Base-by-base conservation (phyloP, 2,113 vertebrate genomes). In the Spermophilus dauricus region DNA sequence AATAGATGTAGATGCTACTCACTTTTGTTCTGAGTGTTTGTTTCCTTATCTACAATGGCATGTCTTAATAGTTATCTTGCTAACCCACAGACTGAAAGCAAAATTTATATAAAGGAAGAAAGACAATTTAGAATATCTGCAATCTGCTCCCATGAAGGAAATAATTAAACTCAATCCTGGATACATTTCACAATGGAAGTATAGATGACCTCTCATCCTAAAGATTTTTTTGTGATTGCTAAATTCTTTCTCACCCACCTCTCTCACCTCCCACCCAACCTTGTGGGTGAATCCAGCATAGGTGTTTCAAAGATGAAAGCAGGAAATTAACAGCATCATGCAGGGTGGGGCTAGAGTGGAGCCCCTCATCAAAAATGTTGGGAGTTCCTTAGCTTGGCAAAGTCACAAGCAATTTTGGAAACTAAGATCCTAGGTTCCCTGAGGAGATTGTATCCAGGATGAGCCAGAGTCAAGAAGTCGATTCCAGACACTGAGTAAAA, bases 341-440 rank as follows among this genome's bases (percentile, higher is more conserved):
- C 4, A n/a, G 28, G 22, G 26, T 26, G 2, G 32, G 22, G 17
- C n/a, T 84, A 10, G 34, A 18, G 26, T 26, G 17, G 48, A 8
- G 9, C 9, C 11, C 32, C 11, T 61, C 6, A 4, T 8, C 2
- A 4, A 14, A 32, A 61, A 80, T 0, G 0, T 26, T 20, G 10
- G 17, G 67, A 39, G 51, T 30, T 58, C 45, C 22, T 45, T 18
- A 80, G 39, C 9, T 67, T 81, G 76, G 30, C 67, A 83, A 72
- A 95, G 18, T 39, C 14, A 53, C n/a, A 51, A 48, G 14, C 11
- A 26, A 1, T 61, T 87, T 73, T 61, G 32, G 58, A 86, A 90
- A 37, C 26, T 11, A 53, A 90, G 17, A 48, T 48, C 32, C 34
- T 28, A 63, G 11, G 8, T 30, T 61, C 83, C 20, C 12, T 17